Evolutionary conservation across 2,797 vertebrate species (phyloP).

Genomic region (Nannoperca australis): DNA sequence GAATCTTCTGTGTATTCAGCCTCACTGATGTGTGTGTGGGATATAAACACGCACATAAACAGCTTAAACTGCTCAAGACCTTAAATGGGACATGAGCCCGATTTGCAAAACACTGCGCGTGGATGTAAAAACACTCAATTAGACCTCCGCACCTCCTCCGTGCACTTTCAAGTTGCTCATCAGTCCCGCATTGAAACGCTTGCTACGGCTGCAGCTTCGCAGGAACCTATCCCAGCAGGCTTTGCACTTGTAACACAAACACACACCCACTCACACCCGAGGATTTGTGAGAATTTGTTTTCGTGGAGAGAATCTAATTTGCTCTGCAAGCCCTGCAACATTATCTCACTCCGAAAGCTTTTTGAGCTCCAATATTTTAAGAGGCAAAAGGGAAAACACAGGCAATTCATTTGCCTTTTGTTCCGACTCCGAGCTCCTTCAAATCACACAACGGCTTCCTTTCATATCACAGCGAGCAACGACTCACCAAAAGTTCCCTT

Average conservation of each 20-base stretch:
- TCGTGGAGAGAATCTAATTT: slow-evolving; percentile 72
- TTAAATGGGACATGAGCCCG: slow-evolving; percentile 46
- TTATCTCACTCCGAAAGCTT: slow-evolving; percentile 53
- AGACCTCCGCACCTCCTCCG: slow-evolving; percentile 45
- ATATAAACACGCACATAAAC: slow-evolving; percentile 42
- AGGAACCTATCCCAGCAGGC: slow-evolving; percentile 70
- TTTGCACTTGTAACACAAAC: slow-evolving; percentile 70
- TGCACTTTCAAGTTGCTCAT: slow-evolving; percentile 50
- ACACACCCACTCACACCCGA: slow-evolving; percentile 66
- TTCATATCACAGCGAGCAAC: slow-evolving; percentile 24
- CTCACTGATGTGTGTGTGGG: slow-evolving; percentile 32
- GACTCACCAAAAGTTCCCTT: slow-evolving; percentile 37
- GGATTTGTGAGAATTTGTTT: slow-evolving; percentile 73
- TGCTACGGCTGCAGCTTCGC: slow-evolving; percentile 40
- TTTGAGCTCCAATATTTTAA: slow-evolving; percentile 73
- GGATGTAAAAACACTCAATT: slow-evolving; percentile 59
- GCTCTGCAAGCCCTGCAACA: slow-evolving; percentile 55
- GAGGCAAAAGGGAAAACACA: slow-evolving; percentile 66
- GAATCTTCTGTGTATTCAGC: slow-evolving; percentile 10
- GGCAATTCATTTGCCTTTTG: slow-evolving; percentile 63
- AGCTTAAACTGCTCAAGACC: slow-evolving; percentile 44
- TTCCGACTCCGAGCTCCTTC: slow-evolving; percentile 28
- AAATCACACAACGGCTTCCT: slow-evolving; percentile 25
- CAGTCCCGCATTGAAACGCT: slow-evolving; percentile 39
- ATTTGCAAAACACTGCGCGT: slow-evolving; percentile 40